These are phyloP conservation scores for Recurvirostra avosetta DNA, from an alignment of 2,113 vertebrate genomes.

Conservation along the genomic window DNA sequence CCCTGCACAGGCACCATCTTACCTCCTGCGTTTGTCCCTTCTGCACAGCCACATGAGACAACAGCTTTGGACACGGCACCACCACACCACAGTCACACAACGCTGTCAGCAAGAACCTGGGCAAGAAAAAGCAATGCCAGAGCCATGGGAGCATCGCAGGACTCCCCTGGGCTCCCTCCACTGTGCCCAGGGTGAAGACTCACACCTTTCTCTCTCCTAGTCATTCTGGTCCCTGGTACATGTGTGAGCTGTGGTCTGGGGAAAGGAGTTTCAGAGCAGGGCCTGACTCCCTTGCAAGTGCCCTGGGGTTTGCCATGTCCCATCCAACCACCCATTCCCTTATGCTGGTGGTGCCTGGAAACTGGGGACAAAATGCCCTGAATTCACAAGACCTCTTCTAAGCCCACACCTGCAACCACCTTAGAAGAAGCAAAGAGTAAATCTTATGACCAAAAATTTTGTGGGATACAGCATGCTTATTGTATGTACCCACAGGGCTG, in stretches of 20 bases:
- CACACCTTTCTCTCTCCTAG: not conserved
- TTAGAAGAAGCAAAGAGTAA: not conserved
- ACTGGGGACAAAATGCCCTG: not conserved
- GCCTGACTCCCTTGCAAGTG: not conserved
- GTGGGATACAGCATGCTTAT: not conserved
- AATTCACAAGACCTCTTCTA: not conserved
- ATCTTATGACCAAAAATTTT: accelerated
- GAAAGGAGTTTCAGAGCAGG: not conserved
- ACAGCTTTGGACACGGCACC: not conserved
- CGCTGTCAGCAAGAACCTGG: not conserved
- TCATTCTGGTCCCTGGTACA: not conserved
- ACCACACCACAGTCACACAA: not conserved
- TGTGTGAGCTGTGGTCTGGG: accelerated
- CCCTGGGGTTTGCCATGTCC: not conserved
- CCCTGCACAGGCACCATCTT: not conserved
- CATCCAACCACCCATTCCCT: not conserved
- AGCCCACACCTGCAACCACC: not conserved
- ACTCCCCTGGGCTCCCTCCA: accelerated
- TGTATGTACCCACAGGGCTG: not conserved
- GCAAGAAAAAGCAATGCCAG: not conserved
- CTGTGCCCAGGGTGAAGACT: not conserved
- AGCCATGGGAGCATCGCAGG: not conserved
- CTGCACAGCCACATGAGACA: not conserved
- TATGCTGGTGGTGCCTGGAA: not conserved
- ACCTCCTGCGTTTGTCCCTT: not conserved